Evolutionary conservation across 2,113 vertebrate species (phyloP).

Genomic region (Serilophus lunatus): DNA sequence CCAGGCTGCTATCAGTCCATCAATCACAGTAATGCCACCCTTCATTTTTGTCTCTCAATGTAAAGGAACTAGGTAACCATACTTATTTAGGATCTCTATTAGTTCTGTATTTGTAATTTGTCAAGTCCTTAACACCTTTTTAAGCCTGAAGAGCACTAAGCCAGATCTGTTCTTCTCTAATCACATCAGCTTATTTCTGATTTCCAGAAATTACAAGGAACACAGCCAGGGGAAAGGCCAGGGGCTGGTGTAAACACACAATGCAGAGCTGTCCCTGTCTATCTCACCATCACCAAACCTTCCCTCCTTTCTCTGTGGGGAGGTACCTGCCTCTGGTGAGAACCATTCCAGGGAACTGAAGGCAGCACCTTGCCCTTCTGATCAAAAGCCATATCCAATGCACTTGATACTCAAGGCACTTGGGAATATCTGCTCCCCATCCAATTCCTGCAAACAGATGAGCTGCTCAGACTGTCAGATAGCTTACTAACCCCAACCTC

Average conservation of each 20-base stretch:
- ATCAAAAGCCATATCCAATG: background rate
- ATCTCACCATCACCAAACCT: background rate
- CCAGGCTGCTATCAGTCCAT: background rate
- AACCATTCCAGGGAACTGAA: background rate
- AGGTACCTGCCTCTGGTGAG: background rate
- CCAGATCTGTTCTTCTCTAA: conserved; percentile 62
- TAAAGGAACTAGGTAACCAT: conserved; percentile 37
- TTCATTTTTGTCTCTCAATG: background rate
- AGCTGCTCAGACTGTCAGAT: conserved; percentile 48
- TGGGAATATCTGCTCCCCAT: background rate
- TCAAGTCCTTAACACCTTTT: conserved; percentile 72
- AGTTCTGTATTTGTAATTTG: conserved; percentile 59
- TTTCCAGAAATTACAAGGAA: conserved; percentile 67
- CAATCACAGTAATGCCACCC: background rate
- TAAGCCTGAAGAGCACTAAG: conserved; percentile 72
- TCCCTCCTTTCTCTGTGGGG: rapidly evolving
- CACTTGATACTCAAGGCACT: background rate
- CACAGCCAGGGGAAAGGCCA: conserved; percentile 26
- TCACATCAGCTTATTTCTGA: conserved; percentile 69
- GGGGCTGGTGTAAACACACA: background rate
- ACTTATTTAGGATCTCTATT: conserved; percentile 54
- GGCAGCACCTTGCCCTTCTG: background rate
- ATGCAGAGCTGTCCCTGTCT: background rate
- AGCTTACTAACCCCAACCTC: background rate
- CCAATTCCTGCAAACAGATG: conserved; percentile 23